A percentile compares a stretch with the other conserved stretches of the same genome.
Evolutionary conservation across 2,113 vertebrate genomes (phyloP).

Genomic region (Microcebus tavaratra): DNA sequence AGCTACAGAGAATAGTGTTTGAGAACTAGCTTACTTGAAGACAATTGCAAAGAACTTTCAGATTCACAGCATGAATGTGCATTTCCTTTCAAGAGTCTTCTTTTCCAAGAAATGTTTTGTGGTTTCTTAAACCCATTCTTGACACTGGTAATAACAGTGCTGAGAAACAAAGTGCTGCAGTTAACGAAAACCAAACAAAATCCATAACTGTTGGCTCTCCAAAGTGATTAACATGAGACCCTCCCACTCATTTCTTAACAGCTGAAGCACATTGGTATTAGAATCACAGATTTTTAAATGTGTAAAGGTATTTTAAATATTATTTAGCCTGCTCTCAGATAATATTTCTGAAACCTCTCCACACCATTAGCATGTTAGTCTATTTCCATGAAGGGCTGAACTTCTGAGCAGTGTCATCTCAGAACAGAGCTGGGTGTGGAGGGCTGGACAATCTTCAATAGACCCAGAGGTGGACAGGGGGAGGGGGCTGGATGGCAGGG

Average conservation of each 20-base stretch:
- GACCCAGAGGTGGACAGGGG: background rate
- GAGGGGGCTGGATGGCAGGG: too few species aligned
- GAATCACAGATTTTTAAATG: background rate
- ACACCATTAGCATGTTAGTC: background rate
- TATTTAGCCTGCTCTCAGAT: background rate
- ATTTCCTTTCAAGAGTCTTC: background rate
- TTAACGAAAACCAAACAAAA: background rate
- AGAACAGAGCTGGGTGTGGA: background rate
- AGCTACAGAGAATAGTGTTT: background rate
- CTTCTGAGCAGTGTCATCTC: background rate
- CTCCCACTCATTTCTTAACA: background rate
- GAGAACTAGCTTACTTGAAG: background rate
- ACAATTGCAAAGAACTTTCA: background rate
- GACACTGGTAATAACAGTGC: background rate
- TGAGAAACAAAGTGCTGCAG: background rate
- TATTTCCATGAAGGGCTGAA: background rate
- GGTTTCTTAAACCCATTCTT: background rate
- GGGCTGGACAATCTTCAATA: background rate
- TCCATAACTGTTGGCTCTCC: background rate
- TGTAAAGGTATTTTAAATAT: background rate
- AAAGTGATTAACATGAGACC: background rate
- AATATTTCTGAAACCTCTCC: background rate
- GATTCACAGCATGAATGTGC: background rate
- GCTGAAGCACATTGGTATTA: background rate
- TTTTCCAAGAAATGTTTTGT: slow-evolving; percentile 11